Evolutionary conservation across 2,888 invertebrate species (phyloP), one percentile per base, ranked within the genome.

Genomic region (Sabatieria punctata): DNA sequence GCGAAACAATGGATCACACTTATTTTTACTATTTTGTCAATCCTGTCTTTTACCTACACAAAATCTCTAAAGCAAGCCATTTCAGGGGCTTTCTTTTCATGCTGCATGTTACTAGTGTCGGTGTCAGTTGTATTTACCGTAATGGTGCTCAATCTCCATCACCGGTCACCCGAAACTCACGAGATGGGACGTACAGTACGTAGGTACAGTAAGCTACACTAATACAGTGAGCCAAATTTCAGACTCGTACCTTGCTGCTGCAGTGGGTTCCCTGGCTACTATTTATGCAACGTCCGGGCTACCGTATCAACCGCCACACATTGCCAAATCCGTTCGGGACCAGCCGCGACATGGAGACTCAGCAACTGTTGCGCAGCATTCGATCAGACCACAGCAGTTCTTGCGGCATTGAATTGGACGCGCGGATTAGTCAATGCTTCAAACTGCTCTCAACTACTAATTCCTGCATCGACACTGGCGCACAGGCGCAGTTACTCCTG

Each of bases 221-320:
- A n/a, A n/a, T n/a, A n/a, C n/a, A n/a, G n/a, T n/a, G n/a, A n/a
- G n/a, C n/a, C n/a, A n/a, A n/a, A n/a, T n/a, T n/a, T n/a, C n/a
- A n/a, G n/a, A n/a, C n/a, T n/a, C n/a, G n/a, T n/a, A n/a, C n/a
- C n/a, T n/a, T n/a, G n/a, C n/a, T n/a, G n/a, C n/a, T n/a, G n/a
- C n/a, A n/a, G n/a, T n/a, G n/a, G n/a, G n/a, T n/a, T n/a, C n/a
- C n/a, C n/a, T n/a, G n/a, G n/a, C n/a, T n/a, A n/a, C n/a, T n/a
- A n/a, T n/a, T n/a, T n/a, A 49, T 49, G 50, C 25, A 45, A 19
- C 47, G 49, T 8, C 49, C 49, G 8, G 49, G 47, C 3, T 26
- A 50, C 33, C 13, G 24, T 6, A 18, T 36, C 36, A 8, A 4
- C 36, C 19, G 36, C 18, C n/a, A 36, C 4, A 8, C 36, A 4